Evolutionary conservation across 2,888 invertebrate genomes (phyloP).

Genomic region (Dryomyza anilis): DNA sequence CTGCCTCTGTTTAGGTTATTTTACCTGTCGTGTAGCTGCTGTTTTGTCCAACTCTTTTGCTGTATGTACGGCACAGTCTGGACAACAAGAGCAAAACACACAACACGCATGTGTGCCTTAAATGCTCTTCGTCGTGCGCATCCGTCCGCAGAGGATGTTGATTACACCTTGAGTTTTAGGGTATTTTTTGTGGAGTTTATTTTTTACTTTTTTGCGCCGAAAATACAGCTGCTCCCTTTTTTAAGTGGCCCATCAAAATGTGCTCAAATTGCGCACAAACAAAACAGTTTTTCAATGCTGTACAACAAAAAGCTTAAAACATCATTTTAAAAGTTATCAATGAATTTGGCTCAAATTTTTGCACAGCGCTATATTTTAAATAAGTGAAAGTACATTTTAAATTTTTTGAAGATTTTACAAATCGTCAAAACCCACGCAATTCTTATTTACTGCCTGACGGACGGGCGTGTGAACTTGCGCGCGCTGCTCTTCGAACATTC

Average conservation of each 20-base stretch:
- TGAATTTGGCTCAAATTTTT: too few species aligned
- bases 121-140: slow-evolving; percentile 27
- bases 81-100: background rate
- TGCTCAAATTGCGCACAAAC: slow-evolving; percentile 6
- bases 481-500: slow-evolving; percentile 28
- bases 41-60: too few species aligned
- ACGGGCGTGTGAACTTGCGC: slow-evolving; percentile 43
- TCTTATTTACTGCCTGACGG: too few species aligned
- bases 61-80: background rate
- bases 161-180: slow-evolving; percentile 43
- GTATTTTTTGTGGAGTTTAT: slow-evolving; percentile 16
- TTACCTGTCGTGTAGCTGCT: background rate
- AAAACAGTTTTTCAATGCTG: background rate
- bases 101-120: slow-evolving; percentile 2
- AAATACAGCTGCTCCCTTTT: slow-evolving; percentile 44
- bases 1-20: background rate
- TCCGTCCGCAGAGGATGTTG: slow-evolving; percentile 42
- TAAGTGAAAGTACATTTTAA: too few species aligned
- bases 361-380: background rate
- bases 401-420: too few species aligned
- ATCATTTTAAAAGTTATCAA: slow-evolving; percentile 1
- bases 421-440: too few species aligned
- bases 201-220: background rate
- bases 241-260: background rate
- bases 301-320: background rate